Percentiles rank a stretch among this genome's conserved stretches.
Conservation (phyloP, 2,113 vertebrate genomes). For the Lycaon pictus region DNA sequence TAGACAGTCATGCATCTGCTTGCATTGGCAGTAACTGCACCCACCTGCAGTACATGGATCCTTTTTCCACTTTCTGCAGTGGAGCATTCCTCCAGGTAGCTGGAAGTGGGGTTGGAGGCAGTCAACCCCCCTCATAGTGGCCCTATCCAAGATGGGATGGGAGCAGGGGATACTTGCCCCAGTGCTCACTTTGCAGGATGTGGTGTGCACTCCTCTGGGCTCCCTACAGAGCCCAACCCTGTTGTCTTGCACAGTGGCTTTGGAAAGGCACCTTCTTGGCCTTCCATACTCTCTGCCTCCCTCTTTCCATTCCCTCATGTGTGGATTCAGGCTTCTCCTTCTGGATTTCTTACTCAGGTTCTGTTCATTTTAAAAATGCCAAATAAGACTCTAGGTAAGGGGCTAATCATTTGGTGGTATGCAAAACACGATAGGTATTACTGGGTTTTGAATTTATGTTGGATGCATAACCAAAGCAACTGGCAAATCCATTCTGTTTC, state of each 20-base stretch:
- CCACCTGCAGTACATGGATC: neutral
- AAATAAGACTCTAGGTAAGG: neutral
- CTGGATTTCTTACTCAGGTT: neutral
- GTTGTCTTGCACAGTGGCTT: neutral
- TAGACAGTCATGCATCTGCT: neutral
- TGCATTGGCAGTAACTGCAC: accelerated
- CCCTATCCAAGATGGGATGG: neutral
- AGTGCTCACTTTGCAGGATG: accelerated
- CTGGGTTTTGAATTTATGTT: neutral
- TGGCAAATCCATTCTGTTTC: neutral
- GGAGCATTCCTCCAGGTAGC: neutral
- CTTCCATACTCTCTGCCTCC: neutral
- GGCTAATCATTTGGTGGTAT: neutral
- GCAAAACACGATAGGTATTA: neutral
- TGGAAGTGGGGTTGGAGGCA: neutral
- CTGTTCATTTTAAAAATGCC: neutral
- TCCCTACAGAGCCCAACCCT: neutral
- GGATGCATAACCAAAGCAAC: neutral
- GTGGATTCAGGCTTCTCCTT: neutral
- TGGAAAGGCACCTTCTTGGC: neutral
- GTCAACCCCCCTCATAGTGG: neutral
- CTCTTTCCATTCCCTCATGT: neutral
- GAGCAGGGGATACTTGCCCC: neutral
- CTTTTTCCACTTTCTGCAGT: neutral
- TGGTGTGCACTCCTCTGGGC: neutral